Percentiles rank a stretch among this genome's conserved stretches.
phyloP scores from a whole-genome alignment of 2,113 vertebrate species.

The Bubo bubo region DNA sequence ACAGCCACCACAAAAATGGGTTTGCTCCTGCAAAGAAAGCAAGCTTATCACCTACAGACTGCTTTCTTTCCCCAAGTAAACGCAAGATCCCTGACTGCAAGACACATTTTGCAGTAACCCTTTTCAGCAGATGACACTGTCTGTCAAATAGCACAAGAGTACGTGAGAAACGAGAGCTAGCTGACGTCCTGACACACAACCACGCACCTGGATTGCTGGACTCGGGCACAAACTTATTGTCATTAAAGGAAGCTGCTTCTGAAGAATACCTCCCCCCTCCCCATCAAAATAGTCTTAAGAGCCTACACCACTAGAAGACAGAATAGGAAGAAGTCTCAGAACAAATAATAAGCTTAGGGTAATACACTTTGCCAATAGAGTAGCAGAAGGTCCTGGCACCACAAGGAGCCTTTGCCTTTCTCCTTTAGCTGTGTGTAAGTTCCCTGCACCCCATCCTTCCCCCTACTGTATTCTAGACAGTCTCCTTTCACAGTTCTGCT shows the following conservation, averaged over 20 bases:
- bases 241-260: background rate
- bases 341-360: background rate
- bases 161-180: background rate
- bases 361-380: background rate
- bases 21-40: background rate
- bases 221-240: background rate
- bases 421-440: background rate
- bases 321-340: background rate
- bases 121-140: background rate
- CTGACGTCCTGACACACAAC: background rate
- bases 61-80: background rate
- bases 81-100: background rate
- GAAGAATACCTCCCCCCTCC: background rate
- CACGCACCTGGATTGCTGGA: background rate
- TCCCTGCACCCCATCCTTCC: background rate
- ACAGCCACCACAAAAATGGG: background rate
- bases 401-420: background rate
- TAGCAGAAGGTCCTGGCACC: background rate
- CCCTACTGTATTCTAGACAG: background rate
- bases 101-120: background rate
- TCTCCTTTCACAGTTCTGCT: background rate
- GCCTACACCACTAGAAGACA: background rate
- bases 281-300: background rate
- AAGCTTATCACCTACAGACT: background rate
- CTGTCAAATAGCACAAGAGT: background rate